These are phyloP conservation scores for Trachymyrmex cornetzi DNA, from an alignment of 1,140 invertebrate genomes.

Conservation along the genomic window DNA sequence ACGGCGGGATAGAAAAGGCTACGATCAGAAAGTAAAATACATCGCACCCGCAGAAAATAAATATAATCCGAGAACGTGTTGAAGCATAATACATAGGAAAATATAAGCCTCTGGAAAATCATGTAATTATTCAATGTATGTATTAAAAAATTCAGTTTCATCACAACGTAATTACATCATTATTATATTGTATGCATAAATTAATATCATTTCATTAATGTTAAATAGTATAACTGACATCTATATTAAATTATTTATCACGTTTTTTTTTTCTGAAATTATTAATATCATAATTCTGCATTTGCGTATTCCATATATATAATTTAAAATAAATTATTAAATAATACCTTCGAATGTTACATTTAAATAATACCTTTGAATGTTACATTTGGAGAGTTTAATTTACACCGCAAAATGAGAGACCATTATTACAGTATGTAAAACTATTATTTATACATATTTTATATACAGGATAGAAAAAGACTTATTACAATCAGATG, in stretches of 20 bases:
- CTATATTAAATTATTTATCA: not conserved
- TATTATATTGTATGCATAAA: not conserved
- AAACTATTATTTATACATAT: conserved; percentile 15
- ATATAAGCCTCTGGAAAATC: not conserved
- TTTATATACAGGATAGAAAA: not conserved
- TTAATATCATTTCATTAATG: not conserved
- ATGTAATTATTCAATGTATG: not conserved
- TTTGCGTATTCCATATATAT: not conserved
- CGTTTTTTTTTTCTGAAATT: not conserved
- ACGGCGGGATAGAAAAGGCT: conserved; percentile 45
- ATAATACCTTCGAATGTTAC: not conserved
- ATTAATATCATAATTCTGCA: not conserved
- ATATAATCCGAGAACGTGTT: conserved; percentile 39
- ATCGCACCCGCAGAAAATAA: conserved; percentile 55
- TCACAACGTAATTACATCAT: not conserved
- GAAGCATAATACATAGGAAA: not conserved
- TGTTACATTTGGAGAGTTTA: not conserved
- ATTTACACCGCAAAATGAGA: conserved; percentile 20
- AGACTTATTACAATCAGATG: no score
- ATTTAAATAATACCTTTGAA: no score
- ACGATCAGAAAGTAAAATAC: conserved; percentile 63
- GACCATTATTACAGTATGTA: conserved; percentile 1
- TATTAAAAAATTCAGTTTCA: not conserved
- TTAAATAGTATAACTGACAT: conserved; percentile 15
- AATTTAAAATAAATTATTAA: not conserved